Evolutionary conservation across 2,888 invertebrate species (phyloP), one percentile per base, ranked within the genome.

Genomic region (Pachliopta kotzebuea): DNA sequence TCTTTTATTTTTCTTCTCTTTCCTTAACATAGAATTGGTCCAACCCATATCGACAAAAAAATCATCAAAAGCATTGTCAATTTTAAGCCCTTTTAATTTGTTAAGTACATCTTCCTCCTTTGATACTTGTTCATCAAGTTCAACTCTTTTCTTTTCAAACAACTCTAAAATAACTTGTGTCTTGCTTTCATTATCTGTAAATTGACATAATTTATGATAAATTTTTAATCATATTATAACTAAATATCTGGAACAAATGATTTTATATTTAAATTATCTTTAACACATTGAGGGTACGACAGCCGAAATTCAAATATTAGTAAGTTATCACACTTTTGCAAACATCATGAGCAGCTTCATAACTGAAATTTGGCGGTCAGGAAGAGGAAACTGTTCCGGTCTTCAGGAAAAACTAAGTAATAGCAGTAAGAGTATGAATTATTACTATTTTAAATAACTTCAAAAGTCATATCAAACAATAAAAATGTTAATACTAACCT

Each of bases 31-130:
- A 8, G 78, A 73, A 29, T 79, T 77, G 18, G 78, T 84, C 92
- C 92, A 92, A 23, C 78, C 78, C 86, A 92, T 90, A 42, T 90
- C 88, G 23, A 77, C 70, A 61, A 86, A 91, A 72, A 92, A 92
- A 1, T 84, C 77, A 65, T 90, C 85, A 72, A 90, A 85, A 60
- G 78, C 63, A 50, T 60, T 72, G 58, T 90, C 84, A 14, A 86
- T 74, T 79, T 90, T 91, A 1, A 86, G 67, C 18, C 74, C 78
- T 62, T 81, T 84, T 0, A 88, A 69, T 69, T 86, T 91, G 14
- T 73, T 80, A 65, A 81, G 78, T 0, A 85, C 62, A 68, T 83
- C 82, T 49, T 86, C 85, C 69, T 86, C 85, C 17, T 77, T 78
- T 1, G 71, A 62, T 6, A 68, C 72, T 65, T 80, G 70, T 2